Percentiles rank a stretch among this genome's conserved stretches.
Conservation (phyloP, 2,888 invertebrate species). For the Perithous albicinctus region DNA sequence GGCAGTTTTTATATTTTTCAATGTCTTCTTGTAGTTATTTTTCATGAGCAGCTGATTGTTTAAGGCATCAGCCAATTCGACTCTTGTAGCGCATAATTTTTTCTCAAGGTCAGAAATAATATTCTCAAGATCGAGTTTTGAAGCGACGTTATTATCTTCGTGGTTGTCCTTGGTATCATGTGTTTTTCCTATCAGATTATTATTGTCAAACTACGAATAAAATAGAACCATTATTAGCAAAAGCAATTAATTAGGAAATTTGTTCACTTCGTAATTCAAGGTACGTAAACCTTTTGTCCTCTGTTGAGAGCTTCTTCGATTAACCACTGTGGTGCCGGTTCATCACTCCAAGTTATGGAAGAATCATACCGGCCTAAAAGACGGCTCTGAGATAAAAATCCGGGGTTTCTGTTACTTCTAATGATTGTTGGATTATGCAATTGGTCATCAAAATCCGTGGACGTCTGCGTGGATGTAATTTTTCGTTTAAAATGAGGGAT, state of each 20-base stretch:
- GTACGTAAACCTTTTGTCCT: constrained; percentile 59
- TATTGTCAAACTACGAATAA: constrained; percentile 44
- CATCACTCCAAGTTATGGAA: constrained; percentile 66
- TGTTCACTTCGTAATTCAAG: not conserved
- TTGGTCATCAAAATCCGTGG: not conserved
- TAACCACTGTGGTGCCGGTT: constrained; percentile 73
- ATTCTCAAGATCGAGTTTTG: constrained; percentile 42
- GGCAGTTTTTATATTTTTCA: constrained; percentile 64
- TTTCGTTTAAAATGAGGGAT: constrained; percentile 12
- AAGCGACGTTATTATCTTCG: constrained; percentile 13
- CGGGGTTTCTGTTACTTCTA: not conserved
- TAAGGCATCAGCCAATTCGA: constrained; percentile 67
- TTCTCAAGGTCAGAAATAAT: constrained; percentile 70
- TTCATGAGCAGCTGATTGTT: constrained; percentile 58
- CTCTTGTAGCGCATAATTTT: constrained; percentile 61
- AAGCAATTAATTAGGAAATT: not conserved
- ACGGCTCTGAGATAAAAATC: not conserved
- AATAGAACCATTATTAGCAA: constrained; percentile 30
- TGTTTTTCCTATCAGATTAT: not conserved
- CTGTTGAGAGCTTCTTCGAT: constrained; percentile 73
- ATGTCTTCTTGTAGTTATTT: constrained; percentile 71
- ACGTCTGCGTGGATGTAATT: constrained; percentile 9
- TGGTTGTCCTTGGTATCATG: not conserved
- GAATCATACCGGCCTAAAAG: constrained; percentile 48
- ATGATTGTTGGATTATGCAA: constrained; percentile 19